Percentiles rank a stretch among this genome's conserved stretches.
Evolutionary conservation across 2,113 vertebrate genomes (phyloP).

Genomic region (Tor tambroides): DNA sequence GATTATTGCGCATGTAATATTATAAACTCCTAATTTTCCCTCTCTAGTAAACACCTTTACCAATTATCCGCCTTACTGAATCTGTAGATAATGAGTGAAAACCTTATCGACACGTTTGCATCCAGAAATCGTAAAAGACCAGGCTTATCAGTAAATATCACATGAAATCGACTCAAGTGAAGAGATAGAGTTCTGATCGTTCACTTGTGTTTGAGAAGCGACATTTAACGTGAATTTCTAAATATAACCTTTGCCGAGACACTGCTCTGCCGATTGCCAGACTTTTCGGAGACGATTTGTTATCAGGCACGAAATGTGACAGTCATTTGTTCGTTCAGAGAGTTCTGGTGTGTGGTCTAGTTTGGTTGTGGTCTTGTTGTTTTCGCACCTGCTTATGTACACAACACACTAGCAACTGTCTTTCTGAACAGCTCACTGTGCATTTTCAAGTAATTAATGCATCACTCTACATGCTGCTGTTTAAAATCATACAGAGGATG

Average conservation of each 20-base stretch:
- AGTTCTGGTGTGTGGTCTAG: slow-evolving; percentile 29
- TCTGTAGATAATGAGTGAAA: neutral
- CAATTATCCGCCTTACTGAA: neutral
- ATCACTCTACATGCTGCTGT: neutral
- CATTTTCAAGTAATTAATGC: slow-evolving; percentile 1
- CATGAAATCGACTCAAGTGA: slow-evolving; percentile 54
- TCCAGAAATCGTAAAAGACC: slow-evolving; percentile 55
- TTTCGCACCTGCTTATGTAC: slow-evolving; percentile 56
- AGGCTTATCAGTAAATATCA: slow-evolving; percentile 62
- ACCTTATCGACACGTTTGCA: neutral
- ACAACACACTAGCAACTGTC: slow-evolving; percentile 46
- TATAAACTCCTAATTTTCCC: neutral
- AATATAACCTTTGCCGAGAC: slow-evolving; percentile 46
- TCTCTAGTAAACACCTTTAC: neutral
- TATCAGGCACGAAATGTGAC: slow-evolving; percentile 31
- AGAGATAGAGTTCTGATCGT: slow-evolving; percentile 14
- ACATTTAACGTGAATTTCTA: slow-evolving; percentile 25
- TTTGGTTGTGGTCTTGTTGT: slow-evolving; percentile 47
- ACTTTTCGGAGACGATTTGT: slow-evolving; percentile 53
- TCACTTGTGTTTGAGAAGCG: neutral
- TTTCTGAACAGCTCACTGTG: neutral
- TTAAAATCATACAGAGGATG: neutral
- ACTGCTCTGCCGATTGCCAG: slow-evolving; percentile 41
- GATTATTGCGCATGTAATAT: no score
- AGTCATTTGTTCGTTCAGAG: slow-evolving; percentile 48